Base-by-base conservation (phyloP, 2,888 invertebrate genomes). In the Craniophora ligustri region DNA sequence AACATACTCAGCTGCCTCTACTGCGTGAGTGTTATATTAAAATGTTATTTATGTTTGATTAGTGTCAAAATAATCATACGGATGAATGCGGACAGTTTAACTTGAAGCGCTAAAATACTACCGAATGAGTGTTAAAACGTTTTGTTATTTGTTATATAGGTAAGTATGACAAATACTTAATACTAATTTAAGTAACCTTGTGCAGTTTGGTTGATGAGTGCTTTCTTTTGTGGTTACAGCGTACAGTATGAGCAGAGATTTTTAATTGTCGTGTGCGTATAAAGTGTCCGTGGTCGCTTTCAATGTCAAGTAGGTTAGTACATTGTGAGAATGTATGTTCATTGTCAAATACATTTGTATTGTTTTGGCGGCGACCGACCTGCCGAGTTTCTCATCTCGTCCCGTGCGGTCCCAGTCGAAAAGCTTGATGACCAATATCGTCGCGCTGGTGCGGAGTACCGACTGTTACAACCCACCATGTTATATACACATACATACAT, bases 321-420 rank as follows among this genome's bases (percentile, higher is more conserved):
- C 34, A 71, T 55, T 56, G 67, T 65, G 72, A 66, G 69, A 45
- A 54, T 51, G 60, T 66, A 59, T 75, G 61, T 60, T 71, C 55
- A 65, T 63, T 31, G 54, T 57, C 59, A 66, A 59, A 58, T 56
- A 58, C 46, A 56, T 19, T 61, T 57, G 54, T 50, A 32, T 50
- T 35, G 47, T 34, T 42, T 61, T 49, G 69, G 67, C 76, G 65
- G 72, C 62, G 78, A 91, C 95, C 91, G 94, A 97, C 97, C 98
- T 98, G 95, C 99, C 99, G 81, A 99, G 96, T 80, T 96, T 96
- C 94, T 99, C 99, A 94, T 99, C 98, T 87, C 96, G 95, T 85
- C 96, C 97, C 76, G 97, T 96, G 83, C 96, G 96, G 94, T 99
- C 98, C 95, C 98, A 97, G 95, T 99, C 98, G 95, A 95, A 97